Base-by-base conservation (phyloP, 2,888 invertebrate genomes). In the Dyspetes luteomarginatus region DNA sequence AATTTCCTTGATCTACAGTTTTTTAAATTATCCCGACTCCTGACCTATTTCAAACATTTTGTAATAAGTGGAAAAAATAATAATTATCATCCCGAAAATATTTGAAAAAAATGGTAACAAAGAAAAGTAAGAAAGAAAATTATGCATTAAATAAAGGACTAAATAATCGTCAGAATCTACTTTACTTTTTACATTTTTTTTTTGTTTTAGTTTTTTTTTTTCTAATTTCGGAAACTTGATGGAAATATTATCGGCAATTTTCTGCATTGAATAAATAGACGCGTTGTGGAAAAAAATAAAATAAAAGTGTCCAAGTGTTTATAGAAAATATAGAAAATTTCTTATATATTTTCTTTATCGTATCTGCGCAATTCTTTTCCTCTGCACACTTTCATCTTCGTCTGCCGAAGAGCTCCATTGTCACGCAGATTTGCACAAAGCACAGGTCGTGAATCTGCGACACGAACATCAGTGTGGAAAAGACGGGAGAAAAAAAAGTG, bases 361-460 rank as follows among this genome's bases (percentile, higher is more conserved):
- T 36, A 12, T 36, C 36, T 36, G 12, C n/a, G n/a, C 36, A 12
- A 36, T 62, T 52, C 41, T 52, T 48, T 3, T 1, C 15, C 56
- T 28, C 45, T 43, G 22, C 28, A 52, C 12, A 52, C 43, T 58
- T 24, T 22, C 76, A 77, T 72, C 77, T 64, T 76, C 36, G 48
- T 75, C 76, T 52, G 69, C 78, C 80, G 56, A 65, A 77, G 75
- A 56, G 72, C 82, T 79, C 79, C 85, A 86, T 89, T 89, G 87
- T 85, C 86, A 87, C 87, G 86, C 84, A 88, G 85, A 89, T 88
- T 85, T 86, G 84, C 86, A 87, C 85, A 85, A 87, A 88, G 85
- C 78, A 72, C 84, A 84, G 75, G 22, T 55, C 45, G 26, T 55
- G 55, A 78, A 56, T 76, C 73, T 50, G 62, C 73, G 67, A 73